Evolutionary conservation across 2,888 invertebrate species (phyloP), one percentile per base, ranked within the genome.

Genomic region (Ophonus ardosiacus): DNA sequence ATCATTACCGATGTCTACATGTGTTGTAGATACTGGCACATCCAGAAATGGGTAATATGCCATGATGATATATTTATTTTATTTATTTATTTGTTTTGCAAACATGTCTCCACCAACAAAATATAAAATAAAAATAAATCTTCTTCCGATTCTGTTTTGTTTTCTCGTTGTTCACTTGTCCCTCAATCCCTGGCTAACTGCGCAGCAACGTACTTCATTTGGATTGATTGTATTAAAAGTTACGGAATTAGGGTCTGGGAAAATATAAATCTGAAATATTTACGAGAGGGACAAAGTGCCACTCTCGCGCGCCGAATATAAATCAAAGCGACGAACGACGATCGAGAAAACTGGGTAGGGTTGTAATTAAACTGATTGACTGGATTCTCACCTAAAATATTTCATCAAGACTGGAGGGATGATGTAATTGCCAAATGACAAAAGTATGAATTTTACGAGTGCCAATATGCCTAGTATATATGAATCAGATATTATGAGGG

Each of bases 261-360:
- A 80, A 65, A 81, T 65, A 81, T 81, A 81, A 65, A 81, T 81
- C 43, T 40, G 15, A 81, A 81, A 81, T 81, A 81, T 81, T 81
- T 63, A 63, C 40, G 40, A 63, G 40, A 13, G 63, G 24, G 71
- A 71, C 71, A 71, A 71, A 71, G 43, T 71, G 31, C 40, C 17
- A 24, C 17, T 71, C 51, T 43, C 15, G 56, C 56, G 51, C 21
- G n/a, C 31, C 8, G 56, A 56, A 79, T 79, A 79, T 79, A 79
- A 79, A 79, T 79, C 79, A 57, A 63, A 63, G 63, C 5, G 59
- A 15, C 21, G 63, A 7, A 7, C 18, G 63, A 63, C 63, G 63
- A 63, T 63, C 21, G 21, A 59, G 59, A 13, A 59, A 24, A 13
- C 21, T 8, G 63, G 63, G 17, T 21, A 68, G 15, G 68, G 68